Evolutionary conservation across 2,888 invertebrate genomes (phyloP), one percentile per base, ranked within the genome.

Genomic region (Onthophagus sagittarius): DNA sequence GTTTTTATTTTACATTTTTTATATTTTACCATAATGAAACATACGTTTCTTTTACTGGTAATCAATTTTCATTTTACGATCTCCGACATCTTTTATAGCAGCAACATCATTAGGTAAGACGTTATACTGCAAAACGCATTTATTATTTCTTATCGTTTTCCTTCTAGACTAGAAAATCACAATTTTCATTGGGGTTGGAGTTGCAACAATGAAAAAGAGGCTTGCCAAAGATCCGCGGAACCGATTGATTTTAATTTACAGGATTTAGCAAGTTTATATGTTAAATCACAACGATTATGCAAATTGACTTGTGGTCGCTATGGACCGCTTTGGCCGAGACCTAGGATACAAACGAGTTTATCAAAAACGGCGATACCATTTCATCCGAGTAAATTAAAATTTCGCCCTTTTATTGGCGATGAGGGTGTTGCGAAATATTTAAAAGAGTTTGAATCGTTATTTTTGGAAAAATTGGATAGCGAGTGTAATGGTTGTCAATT

Each of bases 271-370:
- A 31, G 4, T 32, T 5, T 6, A 7, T 67, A 67, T 32, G 9
- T 32, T 7, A 67, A 67, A 67, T 78, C 89, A 72, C 82, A 92
- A 76, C 88, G 89, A 74, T 86, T 90, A 63, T 93, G 93, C 79
- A 87, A 92, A 15, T 86, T 93, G 5, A 89, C 90, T 0, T 93
- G 93, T 78, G 92, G 92, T 0, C 84, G 87, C 53, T 90, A 89
- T 78, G 92, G 93, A 0, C 87, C 90, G 0, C 86, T 93, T 13
- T 93, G 93, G 93, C 93, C 93, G 0, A 84, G 86, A 79, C 93
- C 93, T 0, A 89, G 90, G 0, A 87, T 86, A 0, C 87, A 86
- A 0, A 86, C 86, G 76, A 86, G 76, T 15, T 75, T 87, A 15
- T 79, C 83, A 0, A 80, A 85, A 69, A 79, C 82, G 1, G 82